Evolutionary conservation across 2,888 invertebrate species (phyloP).

Genomic region (Hetaerina titia): DNA sequence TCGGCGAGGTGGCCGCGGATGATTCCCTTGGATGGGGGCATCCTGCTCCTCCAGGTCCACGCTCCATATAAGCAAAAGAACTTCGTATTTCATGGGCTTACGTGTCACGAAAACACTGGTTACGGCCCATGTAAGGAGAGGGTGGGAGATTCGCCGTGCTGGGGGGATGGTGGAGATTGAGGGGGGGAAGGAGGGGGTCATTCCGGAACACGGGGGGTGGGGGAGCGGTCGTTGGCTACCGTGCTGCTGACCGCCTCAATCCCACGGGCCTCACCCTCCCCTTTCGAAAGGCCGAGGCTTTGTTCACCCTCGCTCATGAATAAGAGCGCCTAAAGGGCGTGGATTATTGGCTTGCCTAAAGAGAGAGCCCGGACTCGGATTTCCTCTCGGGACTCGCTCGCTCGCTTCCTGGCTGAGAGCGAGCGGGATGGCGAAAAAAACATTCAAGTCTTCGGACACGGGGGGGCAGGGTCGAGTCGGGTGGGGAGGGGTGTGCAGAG

Average conservation of each 20-base stretch:
- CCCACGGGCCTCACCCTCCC: background rate
- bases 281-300: background rate
- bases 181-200: background rate
- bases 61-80: background rate
- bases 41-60: background rate
- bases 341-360: background rate
- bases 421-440: too few species aligned
- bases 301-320: conserved; percentile 21
- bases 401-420: too few species aligned
- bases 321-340: background rate
- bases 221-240: background rate
- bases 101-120: conserved; percentile 21
- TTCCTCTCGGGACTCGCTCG: too few species aligned
- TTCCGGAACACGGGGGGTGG: background rate
- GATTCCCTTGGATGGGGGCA: background rate
- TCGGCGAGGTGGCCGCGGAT: too few species aligned
- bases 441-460: too few species aligned
- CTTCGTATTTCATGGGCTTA: conserved; percentile 10
- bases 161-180: background rate
- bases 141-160: background rate
- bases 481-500: background rate
- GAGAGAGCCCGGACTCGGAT: background rate
- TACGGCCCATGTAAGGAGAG: background rate
- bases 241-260: background rate
- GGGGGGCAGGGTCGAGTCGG: background rate